Base-by-base conservation (phyloP, 2,113 vertebrate genomes). In the Labeo catla region DNA sequence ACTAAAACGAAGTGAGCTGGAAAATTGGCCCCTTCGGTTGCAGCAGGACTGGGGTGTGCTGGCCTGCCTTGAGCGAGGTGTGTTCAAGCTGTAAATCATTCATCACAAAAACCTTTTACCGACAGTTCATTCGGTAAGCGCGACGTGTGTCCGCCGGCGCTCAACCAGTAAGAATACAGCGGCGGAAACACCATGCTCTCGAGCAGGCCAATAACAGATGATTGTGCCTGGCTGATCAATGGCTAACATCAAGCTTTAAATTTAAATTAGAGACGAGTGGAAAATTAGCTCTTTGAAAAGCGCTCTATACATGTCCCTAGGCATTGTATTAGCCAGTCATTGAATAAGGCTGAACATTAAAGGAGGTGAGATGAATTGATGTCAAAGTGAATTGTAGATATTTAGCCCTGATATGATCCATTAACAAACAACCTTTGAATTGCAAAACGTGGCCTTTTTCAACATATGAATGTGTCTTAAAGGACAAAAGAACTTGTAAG, bases 51-150 rank as follows among this genome's bases (percentile, higher is more conserved):
- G 65, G 66, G 66, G 81, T 83, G 66, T 43, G 65, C 81, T 16
- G 66, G 49, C 66, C 50, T 73, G 81, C 81, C 81, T 83, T 59
- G 81, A 73, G 81, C 81, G 12, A 83, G 81, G 66, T 72, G 49
- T 83, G 81, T 83, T 83, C 47, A 59, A 72, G 81, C 81, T 83
- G 50, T 83, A 83, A 83, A 73, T 83, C 81, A 83, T 83, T 83
- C 68, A 59, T 83, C 66, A 83, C 81, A 72, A 73, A 83, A 83
- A 73, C 81, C 81, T 73, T 83, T 83, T 73, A 73, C 28, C 49
- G 49, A 83, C 81, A 83, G 66, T 83, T 83, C 66, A 83, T 83
- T 83, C 81, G 36, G 81, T 43, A 73, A 83, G 34, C 66, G 34
- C 9, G 6, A 39, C 65, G 21, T 11, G 81, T 83, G 49, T 83